Conservation (phyloP, 2,113 vertebrate species). For the Toxostoma redivivum region DNA sequence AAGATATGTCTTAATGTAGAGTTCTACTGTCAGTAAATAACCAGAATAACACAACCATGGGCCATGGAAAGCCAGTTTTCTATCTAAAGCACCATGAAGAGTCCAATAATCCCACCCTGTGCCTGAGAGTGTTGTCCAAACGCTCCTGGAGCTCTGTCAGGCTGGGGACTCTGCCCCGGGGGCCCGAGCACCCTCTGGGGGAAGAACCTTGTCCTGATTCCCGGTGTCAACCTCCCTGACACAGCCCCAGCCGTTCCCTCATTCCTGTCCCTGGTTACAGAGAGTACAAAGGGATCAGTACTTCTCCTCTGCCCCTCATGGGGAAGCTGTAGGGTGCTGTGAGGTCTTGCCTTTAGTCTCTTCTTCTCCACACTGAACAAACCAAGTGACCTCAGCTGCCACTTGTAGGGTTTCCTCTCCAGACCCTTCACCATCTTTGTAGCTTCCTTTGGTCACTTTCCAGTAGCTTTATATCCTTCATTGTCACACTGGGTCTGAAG, state of each 20-base stretch:
- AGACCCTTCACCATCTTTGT: rapidly evolving
- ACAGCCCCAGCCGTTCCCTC: background rate
- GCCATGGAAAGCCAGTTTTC: background rate
- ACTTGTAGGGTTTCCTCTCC: background rate
- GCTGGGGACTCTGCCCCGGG: background rate
- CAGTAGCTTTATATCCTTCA: background rate
- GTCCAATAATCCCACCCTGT: background rate
- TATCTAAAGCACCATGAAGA: background rate
- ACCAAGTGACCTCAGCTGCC: background rate
- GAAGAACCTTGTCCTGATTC: background rate
- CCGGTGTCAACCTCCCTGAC: background rate
- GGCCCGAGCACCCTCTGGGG: background rate
- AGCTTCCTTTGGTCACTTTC: background rate
- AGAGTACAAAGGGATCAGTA: background rate
- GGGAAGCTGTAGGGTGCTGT: background rate
- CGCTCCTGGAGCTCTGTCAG: background rate
- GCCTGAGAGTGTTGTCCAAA: background rate
- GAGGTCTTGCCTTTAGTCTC: background rate
- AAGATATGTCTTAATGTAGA: background rate
- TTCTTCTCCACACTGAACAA: background rate
- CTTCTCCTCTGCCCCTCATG: background rate
- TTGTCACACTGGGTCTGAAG: background rate
- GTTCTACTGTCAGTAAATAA: background rate
- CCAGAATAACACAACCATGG: background rate
- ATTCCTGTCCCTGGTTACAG: background rate